Conservation (phyloP, 2,888 invertebrate species). For the Cryptocephalus moraei region DNA sequence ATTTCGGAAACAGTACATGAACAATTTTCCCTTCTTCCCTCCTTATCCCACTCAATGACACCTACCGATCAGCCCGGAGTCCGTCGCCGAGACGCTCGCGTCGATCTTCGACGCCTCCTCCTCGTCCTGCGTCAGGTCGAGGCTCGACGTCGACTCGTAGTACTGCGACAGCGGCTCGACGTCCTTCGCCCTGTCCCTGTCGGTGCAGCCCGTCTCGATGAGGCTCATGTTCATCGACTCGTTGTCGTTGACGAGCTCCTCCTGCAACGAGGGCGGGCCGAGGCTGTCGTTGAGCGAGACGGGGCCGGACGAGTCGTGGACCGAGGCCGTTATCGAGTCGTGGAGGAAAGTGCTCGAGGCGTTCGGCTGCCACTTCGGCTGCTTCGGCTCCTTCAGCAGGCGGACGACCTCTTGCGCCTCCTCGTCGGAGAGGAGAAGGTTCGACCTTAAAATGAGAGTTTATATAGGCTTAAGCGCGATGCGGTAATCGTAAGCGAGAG, state of each 20-base stretch:
- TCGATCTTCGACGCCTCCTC: constrained; percentile 31
- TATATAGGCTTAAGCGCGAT: no score
- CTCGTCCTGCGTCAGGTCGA: constrained; percentile 31
- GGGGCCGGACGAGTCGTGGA: constrained; percentile 35
- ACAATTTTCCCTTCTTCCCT: no score
- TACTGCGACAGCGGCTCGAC: constrained; percentile 24
- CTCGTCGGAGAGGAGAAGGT: constrained; percentile 61
- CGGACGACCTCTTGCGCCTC: constrained; percentile 83
- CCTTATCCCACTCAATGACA: no score
- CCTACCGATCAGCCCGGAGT: constrained; percentile 35
- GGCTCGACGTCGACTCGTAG: constrained; percentile 34
- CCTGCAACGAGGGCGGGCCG: constrained; percentile 33
- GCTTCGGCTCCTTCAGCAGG: constrained; percentile 50
- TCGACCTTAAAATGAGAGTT: no score
- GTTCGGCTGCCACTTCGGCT: constrained; percentile 32
- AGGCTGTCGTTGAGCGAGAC: constrained; percentile 34
- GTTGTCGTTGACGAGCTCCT: constrained; percentile 22
- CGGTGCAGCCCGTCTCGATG: constrained; percentile 3
- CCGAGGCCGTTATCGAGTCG: constrained; percentile 43
- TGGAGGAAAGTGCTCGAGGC: constrained; percentile 37
- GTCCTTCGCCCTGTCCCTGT: constrained; percentile 15
- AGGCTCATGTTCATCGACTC: not conserved
- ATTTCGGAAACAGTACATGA: no score
- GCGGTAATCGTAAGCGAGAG: not conserved
- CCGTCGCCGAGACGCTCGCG: constrained; percentile 31